Percentiles rank a stretch among this genome's conserved stretches.
Conservation (phyloP, 2,113 vertebrate species). For the Nothobranchius furzeri region DNA sequence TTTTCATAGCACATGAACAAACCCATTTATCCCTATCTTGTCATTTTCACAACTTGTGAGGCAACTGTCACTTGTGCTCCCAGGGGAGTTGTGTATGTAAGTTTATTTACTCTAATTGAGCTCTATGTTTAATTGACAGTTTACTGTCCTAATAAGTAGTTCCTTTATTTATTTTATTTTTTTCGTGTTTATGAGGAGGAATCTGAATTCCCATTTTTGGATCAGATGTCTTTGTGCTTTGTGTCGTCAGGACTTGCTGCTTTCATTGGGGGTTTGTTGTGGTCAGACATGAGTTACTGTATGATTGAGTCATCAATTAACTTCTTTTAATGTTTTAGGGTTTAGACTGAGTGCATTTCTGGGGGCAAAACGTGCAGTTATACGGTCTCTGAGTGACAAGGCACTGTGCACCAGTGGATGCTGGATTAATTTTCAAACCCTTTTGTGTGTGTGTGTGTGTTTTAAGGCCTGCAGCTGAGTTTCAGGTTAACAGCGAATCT, state of each 20-base stretch:
- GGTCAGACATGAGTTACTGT: conserved; percentile 8
- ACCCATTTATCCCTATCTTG: conserved; percentile 74
- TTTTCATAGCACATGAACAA: conserved; percentile 77
- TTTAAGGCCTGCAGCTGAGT: conserved; percentile 48
- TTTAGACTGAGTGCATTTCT: neutral
- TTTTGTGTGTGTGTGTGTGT: conserved; percentile 8
- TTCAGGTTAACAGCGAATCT: neutral
- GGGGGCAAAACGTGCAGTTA: conserved; percentile 4
- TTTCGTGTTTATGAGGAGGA: neutral
- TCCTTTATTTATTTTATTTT: conserved; percentile 4
- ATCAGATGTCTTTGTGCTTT: conserved; percentile 16
- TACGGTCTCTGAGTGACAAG: neutral
- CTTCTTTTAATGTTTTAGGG: neutral
- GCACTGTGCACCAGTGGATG: conserved; percentile 34
- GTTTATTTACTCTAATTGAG: conserved; percentile 73
- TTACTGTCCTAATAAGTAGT: conserved; percentile 66
- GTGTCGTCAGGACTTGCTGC: neutral
- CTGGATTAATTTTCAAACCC: conserved; percentile 46
- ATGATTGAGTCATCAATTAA: conserved; percentile 2
- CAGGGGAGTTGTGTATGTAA: conserved; percentile 67
- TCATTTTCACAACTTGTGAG: conserved; percentile 74
- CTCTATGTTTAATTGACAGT: conserved; percentile 76
- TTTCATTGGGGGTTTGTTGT: neutral
- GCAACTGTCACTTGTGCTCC: conserved; percentile 74
- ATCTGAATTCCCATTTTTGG: conserved; percentile 4